These are phyloP conservation scores for Micoletzkya japonica DNA, from an alignment of 2,888 invertebrate genomes.

Conservation along the genomic window DNA sequence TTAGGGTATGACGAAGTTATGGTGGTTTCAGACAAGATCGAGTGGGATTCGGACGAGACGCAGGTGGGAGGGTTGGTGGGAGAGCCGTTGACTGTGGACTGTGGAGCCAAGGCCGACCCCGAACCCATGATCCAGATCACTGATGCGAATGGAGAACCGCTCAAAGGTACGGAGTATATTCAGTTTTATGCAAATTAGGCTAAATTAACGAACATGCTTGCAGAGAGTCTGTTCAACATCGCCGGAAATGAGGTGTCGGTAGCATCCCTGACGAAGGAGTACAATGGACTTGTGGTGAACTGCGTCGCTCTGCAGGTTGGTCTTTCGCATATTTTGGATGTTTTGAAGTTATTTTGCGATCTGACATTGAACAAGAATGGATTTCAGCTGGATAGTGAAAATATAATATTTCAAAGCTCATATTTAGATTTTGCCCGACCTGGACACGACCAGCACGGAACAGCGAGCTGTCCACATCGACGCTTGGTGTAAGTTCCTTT, in stretches of 20 bases:
- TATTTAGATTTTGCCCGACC: slow-evolving; percentile 21
- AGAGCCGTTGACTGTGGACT: slow-evolving; percentile 56
- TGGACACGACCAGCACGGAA: slow-evolving; percentile 27
- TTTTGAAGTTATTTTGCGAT: neutral
- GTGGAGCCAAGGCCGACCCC: slow-evolving; percentile 45
- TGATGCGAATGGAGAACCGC: slow-evolving; percentile 47
- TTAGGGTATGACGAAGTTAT: neutral
- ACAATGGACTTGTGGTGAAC: slow-evolving; percentile 32
- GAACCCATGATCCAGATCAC: slow-evolving; percentile 47
- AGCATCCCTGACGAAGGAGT: slow-evolving; percentile 43
- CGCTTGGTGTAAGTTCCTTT: slow-evolving; percentile 44
- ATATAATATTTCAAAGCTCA: too few relatives aligned
- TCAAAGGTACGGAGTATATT: slow-evolving; percentile 36
- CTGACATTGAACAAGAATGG: too few relatives aligned
- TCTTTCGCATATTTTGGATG: neutral
- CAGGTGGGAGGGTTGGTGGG: slow-evolving; percentile 50
- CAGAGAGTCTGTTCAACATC: slow-evolving; percentile 41
- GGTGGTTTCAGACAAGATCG: slow-evolving; percentile 39
- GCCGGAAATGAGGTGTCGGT: slow-evolving; percentile 52
- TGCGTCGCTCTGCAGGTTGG: slow-evolving; percentile 29
- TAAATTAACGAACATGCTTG: neutral
- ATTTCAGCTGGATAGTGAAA: too few relatives aligned
- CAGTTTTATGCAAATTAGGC: too few relatives aligned
- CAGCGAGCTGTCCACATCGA: slow-evolving; percentile 47
- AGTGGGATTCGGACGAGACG: slow-evolving; percentile 45